phyloP scores from a whole-genome alignment of 2,113 vertebrate genomes.

The Percina caprodes region DNA sequence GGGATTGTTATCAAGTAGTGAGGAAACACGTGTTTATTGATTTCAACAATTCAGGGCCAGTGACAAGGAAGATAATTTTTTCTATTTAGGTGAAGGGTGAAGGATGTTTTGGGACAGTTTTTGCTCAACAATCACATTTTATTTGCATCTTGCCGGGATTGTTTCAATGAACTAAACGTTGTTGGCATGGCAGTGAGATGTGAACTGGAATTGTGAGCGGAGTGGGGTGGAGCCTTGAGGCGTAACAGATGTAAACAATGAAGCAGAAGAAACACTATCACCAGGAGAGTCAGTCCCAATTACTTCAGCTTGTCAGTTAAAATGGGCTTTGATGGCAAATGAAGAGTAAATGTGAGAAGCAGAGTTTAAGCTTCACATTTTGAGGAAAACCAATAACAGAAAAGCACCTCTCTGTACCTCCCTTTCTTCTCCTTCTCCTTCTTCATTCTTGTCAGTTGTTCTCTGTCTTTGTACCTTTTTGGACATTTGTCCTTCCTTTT shows the following conservation, averaged over 20 bases:
- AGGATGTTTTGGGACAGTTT: slow-evolving; percentile 9
- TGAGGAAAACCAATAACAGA: not conserved
- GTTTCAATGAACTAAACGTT: slow-evolving; percentile 16
- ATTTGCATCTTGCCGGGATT: not conserved
- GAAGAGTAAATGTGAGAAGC: not conserved
- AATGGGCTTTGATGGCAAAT: not conserved
- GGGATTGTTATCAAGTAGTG: too few relatives aligned
- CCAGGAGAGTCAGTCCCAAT: not conserved
- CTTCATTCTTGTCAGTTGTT: slow-evolving; percentile 4
- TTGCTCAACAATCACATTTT: not conserved
- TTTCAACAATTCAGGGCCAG: not conserved
- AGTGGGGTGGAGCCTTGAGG: slow-evolving; percentile 11
- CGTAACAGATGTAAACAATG: slow-evolving; percentile 31
- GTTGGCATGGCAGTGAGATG: slow-evolving; percentile 33
- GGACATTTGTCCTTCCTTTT: not conserved
- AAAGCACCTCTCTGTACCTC: not conserved
- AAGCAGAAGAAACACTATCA: slow-evolving; percentile 32
- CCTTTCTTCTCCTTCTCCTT: not conserved
- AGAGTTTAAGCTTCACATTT: not conserved
- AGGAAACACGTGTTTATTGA: not conserved
- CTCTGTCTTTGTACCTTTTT: not conserved
- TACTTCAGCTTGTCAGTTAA: slow-evolving; percentile 7
- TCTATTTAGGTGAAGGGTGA: not conserved
- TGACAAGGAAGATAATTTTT: not conserved
- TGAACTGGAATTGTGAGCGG: not conserved